A percentile compares a stretch with the other conserved stretches of the same genome.
These are phyloP conservation scores for Paelopatides confundens DNA, from an alignment of 53 echinoderm and acorn worm species.

Conservation along the genomic window DNA sequence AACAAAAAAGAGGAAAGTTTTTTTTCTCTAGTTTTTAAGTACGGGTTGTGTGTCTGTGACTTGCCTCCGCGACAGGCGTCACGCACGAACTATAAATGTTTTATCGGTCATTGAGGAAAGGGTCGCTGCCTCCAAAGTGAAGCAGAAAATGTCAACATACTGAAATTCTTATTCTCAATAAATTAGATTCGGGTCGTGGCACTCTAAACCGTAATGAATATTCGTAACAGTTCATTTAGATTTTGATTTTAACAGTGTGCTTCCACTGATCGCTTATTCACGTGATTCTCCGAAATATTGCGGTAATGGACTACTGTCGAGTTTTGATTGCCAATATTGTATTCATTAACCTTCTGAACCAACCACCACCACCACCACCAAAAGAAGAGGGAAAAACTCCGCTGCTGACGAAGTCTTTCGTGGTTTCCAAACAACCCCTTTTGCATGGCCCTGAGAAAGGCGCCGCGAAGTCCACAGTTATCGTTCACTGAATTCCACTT, in stretches of 20 bases:
- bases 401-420: not conserved
- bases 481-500: conserved; percentile 49
- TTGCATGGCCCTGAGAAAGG: conserved; percentile 49
- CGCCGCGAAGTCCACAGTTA: conserved; percentile 23
- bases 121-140: conserved; percentile 1
- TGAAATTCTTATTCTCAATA: no score
- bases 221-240: no score
- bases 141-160: not conserved
- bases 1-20: not conserved
- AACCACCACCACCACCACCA: no score
- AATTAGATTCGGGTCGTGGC: no score
- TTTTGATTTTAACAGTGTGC: no score
- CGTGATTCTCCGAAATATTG: no score
- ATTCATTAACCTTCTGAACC: no score
- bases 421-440: conserved; percentile 24
- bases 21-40: not conserved
- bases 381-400: not conserved
- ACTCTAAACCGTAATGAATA: no score
- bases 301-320: no score
- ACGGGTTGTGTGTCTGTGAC: not conserved
- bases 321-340: no score
- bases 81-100: conserved; percentile 20
- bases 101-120: conserved; percentile 37
- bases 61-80: conserved; percentile 8
- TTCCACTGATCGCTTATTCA: no score